Base-by-base conservation (phyloP, 2,888 invertebrate species). In the Argyresthia goedartella region DNA sequence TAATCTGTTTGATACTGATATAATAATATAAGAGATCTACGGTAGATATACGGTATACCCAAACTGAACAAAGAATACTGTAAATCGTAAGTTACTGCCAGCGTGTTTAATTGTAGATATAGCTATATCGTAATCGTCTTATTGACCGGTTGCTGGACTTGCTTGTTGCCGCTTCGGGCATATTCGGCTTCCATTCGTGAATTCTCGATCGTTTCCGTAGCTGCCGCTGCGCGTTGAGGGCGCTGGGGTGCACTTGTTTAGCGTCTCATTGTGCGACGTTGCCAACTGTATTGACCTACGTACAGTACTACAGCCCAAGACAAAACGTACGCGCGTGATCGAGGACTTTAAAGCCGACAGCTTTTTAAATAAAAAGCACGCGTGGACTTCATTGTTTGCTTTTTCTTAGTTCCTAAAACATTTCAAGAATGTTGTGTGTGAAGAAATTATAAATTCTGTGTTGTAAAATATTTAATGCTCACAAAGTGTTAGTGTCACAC, bases 191-290 rank as follows among this genome's bases (percentile, higher is more conserved):
- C 69, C 66, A 67, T 77, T 81, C 84, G 82, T 71, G 63, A 68
- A 67, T 57, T 62, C 71, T 74, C 69, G 74, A 67, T 67, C 65
- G 67, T 77, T 79, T 73, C 69, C 62, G 65, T 69, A 69, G 66
- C 67, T 67, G 68, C 85, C 86, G 81, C 84, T 86, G 87, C 85
- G 87, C 80, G 87, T 81, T 81, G 87, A 70, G 85, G 88, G 87
- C 87, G 86, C 87, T 75, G 65, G 74, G 71, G 82, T 76, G 71
- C 79, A 76, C 80, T 80, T 84, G 84, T 84, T 84, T 84, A 79
- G 87, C 86, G 85, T 86, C 86, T 81, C 70, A 71, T 70, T 73
- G 73, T 77, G 86, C 87, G 82, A 81, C 82, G 88, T 87, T 88
- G 88, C 87, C 88, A 86, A 80, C 76, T 85, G 76, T 85, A 85